phyloP scores from a whole-genome alignment of 2,113 vertebrate species.

The Hippocampus zosterae region DNA sequence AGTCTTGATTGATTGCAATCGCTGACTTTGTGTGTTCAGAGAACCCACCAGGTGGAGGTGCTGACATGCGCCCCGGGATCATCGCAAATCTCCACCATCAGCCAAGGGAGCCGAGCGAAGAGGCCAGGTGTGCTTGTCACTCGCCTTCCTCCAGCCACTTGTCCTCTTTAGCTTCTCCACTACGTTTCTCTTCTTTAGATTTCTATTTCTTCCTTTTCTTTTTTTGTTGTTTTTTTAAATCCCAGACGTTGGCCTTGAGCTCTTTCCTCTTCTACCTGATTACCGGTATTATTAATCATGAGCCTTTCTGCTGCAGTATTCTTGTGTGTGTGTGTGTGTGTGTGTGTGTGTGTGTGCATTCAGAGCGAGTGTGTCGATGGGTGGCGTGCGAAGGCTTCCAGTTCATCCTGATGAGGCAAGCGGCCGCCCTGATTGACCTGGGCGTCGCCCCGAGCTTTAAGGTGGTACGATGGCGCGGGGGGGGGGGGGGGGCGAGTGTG shows the following conservation, averaged over 20 bases:
- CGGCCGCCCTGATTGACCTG: slow-evolving; percentile 78
- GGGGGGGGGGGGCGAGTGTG: background rate
- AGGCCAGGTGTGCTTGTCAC: slow-evolving; percentile 16
- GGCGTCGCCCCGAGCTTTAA: slow-evolving; percentile 80
- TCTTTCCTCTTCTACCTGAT: too few relatives aligned
- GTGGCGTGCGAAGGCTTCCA: slow-evolving; percentile 90
- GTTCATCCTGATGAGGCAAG: slow-evolving; percentile 82
- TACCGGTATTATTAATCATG: background rate
- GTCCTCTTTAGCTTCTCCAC: too few relatives aligned
- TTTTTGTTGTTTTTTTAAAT: too few relatives aligned
- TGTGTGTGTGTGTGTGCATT: too few relatives aligned
- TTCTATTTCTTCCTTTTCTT: too few relatives aligned
- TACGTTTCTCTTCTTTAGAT: background rate
- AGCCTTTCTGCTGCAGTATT: too few relatives aligned
- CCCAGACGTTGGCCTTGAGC: too few relatives aligned
- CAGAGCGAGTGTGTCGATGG: slow-evolving; percentile 71
- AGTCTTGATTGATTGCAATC: too few relatives aligned
- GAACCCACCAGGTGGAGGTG: slow-evolving; percentile 54
- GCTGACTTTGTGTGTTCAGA: slow-evolving; percentile 41
- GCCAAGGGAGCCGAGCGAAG: slow-evolving; percentile 9
- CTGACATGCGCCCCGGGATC: background rate
- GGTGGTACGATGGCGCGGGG: slow-evolving; percentile 69
- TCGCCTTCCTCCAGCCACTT: background rate
- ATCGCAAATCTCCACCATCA: slow-evolving; percentile 31
- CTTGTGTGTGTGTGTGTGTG: background rate